A percentile compares a stretch with the other conserved stretches of the same genome.
These are phyloP conservation scores for Glyptemys insculpta DNA, from an alignment of 2,797 vertebrate genomes.

Conservation along the genomic window DNA sequence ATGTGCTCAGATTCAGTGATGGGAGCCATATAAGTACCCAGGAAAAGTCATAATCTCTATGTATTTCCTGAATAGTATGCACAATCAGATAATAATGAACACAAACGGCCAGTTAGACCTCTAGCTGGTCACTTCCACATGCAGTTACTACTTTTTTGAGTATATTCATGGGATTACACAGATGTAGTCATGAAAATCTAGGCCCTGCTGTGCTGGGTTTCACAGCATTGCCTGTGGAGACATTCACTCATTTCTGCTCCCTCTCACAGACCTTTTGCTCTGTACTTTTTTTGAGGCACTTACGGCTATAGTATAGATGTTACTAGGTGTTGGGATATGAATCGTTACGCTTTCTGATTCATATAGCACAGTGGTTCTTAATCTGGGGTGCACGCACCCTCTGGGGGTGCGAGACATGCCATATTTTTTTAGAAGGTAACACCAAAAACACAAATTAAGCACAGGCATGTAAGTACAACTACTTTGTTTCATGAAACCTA, in stretches of 20 bases:
- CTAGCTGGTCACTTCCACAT: not conserved
- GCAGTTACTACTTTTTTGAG: not conserved
- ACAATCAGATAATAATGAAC: rapidly evolving
- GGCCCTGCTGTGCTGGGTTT: not conserved
- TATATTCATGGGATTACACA: not conserved
- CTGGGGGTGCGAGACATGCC: too few species aligned
- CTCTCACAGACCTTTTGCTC: rapidly evolving
- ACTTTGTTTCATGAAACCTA: too few species aligned
- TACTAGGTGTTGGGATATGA: not conserved
- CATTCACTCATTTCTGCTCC: not conserved
- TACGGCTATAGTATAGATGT: rapidly evolving
- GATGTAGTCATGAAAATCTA: not conserved
- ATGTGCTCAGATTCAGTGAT: not conserved
- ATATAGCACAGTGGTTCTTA: too few species aligned
- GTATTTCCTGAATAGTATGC: too few species aligned
- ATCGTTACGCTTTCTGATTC: not conserved
- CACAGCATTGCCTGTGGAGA: not conserved
- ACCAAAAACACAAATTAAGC: too few species aligned
- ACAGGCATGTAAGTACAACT: too few species aligned
- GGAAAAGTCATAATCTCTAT: too few species aligned
- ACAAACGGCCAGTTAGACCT: not conserved
- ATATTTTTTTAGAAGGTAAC: too few species aligned
- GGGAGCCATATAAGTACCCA: not conserved
- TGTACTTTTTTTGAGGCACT: not conserved
- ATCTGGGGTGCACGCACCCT: too few species aligned